A percentile compares a stretch with the other conserved stretches of the same genome.
These are phyloP conservation scores for Tholera decimalis DNA, from an alignment of 2,888 invertebrate species.

Conservation along the genomic window DNA sequence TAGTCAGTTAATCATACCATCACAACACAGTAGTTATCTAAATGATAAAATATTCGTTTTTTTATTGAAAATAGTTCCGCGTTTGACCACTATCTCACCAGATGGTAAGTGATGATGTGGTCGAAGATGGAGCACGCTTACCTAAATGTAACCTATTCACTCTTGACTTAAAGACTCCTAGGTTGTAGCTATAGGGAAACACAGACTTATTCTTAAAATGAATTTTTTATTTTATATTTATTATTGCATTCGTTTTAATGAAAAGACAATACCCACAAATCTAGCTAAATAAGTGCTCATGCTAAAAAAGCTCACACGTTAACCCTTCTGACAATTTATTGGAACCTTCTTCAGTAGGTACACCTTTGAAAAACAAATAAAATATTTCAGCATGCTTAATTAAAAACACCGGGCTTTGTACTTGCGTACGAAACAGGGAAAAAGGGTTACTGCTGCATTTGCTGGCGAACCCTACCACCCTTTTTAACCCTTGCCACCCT, in stretches of 20 bases:
- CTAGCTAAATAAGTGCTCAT: neutral
- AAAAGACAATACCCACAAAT: neutral
- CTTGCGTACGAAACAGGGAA: conserved; percentile 17
- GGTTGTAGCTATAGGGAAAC: no score
- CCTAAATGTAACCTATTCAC: no score
- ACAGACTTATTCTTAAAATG: neutral
- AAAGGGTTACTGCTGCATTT: conserved; percentile 49
- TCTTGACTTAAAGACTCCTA: no score
- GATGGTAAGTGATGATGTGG: no score
- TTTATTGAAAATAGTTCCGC: no score
- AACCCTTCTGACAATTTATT: neutral
- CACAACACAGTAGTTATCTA: neutral
- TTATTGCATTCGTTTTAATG: neutral
- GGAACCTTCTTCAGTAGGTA: neutral
- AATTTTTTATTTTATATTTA: neutral
- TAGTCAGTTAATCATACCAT: neutral
- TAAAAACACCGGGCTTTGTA: conserved; percentile 20
- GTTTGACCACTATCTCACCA: no score
- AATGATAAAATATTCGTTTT: conserved; percentile 6
- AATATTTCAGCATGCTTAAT: conserved; percentile 17
- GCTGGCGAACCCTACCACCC: conserved; percentile 30
- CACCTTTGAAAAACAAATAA: conserved; percentile 9
- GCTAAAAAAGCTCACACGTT: neutral
- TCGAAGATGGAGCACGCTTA: no score
- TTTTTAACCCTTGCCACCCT: conserved; percentile 41